Conservation (phyloP, 2,888 invertebrate genomes). For the Acleris sparsana region DNA sequence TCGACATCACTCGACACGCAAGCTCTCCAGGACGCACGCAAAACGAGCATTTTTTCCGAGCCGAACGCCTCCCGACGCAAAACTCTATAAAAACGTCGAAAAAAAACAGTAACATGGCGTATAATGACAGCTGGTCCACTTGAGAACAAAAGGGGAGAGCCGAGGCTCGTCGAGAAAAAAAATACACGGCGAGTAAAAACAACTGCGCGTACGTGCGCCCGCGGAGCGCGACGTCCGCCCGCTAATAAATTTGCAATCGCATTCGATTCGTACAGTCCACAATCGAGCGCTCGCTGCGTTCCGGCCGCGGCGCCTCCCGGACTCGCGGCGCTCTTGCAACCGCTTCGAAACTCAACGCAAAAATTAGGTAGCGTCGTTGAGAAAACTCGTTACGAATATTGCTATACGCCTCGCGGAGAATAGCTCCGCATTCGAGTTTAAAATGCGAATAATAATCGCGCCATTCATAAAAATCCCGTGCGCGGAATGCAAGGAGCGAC, state of each 20-base stretch:
- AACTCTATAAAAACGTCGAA: conserved; percentile 83
- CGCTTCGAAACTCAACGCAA: conserved; percentile 67
- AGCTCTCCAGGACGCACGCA: conserved; percentile 80
- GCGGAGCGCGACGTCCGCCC: conserved; percentile 63
- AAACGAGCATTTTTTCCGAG: conserved; percentile 82
- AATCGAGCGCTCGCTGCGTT: conserved; percentile 57
- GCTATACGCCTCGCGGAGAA: conserved; percentile 80
- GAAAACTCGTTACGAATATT: conserved; percentile 83
- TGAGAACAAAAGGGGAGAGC: conserved; percentile 84
- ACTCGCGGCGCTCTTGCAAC: conserved; percentile 39
- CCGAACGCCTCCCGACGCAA: conserved; percentile 79
- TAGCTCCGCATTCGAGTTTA: conserved; percentile 80
- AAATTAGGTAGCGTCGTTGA: conserved; percentile 77
- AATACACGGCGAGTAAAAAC: conserved; percentile 81
- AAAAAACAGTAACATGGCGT: conserved; percentile 84
- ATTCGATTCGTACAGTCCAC: conserved; percentile 65
- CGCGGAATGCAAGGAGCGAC: conserved; percentile 80
- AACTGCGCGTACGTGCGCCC: conserved; percentile 70
- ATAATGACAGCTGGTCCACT: conserved; percentile 85
- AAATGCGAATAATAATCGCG: conserved; percentile 83
- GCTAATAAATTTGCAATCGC: conserved; percentile 82
- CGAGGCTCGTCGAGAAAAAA: conserved; percentile 80
- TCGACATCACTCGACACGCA: conserved; percentile 78
- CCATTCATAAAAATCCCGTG: conserved; percentile 81
- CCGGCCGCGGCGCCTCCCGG: conserved; percentile 58